These are phyloP conservation scores for Leuciscus waleckii DNA, from an alignment of 2,797 vertebrate species.

Conservation along the genomic window DNA sequence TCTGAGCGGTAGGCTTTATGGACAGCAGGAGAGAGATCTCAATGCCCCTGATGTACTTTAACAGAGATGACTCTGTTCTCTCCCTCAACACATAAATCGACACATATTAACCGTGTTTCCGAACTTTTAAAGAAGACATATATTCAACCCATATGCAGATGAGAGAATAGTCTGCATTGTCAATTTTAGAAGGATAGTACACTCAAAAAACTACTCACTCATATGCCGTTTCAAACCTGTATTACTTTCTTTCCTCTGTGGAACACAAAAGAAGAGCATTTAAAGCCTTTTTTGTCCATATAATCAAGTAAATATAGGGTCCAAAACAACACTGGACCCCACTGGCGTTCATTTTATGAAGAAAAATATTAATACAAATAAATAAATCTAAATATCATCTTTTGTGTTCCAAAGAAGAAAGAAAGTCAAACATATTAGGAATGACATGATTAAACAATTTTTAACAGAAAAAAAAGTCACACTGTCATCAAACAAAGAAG, in stretches of 20 bases:
- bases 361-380: background rate
- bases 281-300: background rate
- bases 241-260: background rate
- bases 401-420: no score
- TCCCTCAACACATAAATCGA: slow-evolving; percentile 39
- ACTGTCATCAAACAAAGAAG: no score
- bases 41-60: slow-evolving; percentile 37
- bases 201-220: background rate
- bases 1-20: slow-evolving; percentile 34
- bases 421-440: background rate
- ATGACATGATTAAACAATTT: background rate
- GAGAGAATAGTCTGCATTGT: slow-evolving; percentile 1
- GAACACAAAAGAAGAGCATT: background rate
- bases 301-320: background rate
- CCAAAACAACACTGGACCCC: background rate
- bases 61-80: slow-evolving; percentile 52
- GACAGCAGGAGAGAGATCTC: slow-evolving; percentile 48
- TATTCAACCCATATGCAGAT: slow-evolving; percentile 29
- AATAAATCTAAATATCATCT: background rate
- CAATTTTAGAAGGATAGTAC: background rate
- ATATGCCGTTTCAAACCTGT: background rate
- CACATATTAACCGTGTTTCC: slow-evolving; percentile 38
- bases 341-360: background rate
- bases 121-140: slow-evolving; percentile 1
- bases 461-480: no score